phyloP scores from a whole-genome alignment of 1,140 invertebrate species.

The Drosophila fuyamai region DNA sequence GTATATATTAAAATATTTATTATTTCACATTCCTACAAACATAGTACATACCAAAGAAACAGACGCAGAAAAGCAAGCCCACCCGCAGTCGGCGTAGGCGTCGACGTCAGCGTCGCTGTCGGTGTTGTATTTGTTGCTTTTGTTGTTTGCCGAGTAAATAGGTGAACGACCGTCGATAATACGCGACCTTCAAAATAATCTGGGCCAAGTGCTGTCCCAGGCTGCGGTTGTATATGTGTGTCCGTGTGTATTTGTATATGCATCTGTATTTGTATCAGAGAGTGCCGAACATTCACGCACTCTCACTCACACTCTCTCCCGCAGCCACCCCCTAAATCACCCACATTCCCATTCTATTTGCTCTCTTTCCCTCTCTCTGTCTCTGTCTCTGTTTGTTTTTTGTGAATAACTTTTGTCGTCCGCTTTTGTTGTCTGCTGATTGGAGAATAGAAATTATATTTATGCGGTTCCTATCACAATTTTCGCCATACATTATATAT shows the following conservation, averaged over 20 bases:
- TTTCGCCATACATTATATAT: not conserved
- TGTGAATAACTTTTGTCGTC: slow-evolving; percentile 25
- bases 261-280: slow-evolving; percentile 24
- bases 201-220: slow-evolving; percentile 84
- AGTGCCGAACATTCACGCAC: slow-evolving; percentile 27
- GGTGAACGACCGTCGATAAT: slow-evolving; percentile 84
- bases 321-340: not conserved
- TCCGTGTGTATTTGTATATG: slow-evolving; percentile 9
- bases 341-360: not conserved
- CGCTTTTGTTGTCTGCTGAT: slow-evolving; percentile 49
- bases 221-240: slow-evolving; percentile 23
- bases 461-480: slow-evolving; percentile 33
- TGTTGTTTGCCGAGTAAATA: slow-evolving; percentile 62
- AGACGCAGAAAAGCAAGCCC: slow-evolving; percentile 34
- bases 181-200: slow-evolving; percentile 84
- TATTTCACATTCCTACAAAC: slow-evolving; percentile 34
- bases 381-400: not conserved
- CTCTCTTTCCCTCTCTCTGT: not conserved
- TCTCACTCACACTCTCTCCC: slow-evolving; percentile 32
- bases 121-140: slow-evolving; percentile 35
- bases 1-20: slow-evolving; percentile 23
- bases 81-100: slow-evolving; percentile 28
- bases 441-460: slow-evolving; percentile 49
- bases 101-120: slow-evolving; percentile 8
- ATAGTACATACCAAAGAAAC: slow-evolving; percentile 26